Conservation (phyloP, 2,888 invertebrate species). For the Hemithea aestivaria region DNA sequence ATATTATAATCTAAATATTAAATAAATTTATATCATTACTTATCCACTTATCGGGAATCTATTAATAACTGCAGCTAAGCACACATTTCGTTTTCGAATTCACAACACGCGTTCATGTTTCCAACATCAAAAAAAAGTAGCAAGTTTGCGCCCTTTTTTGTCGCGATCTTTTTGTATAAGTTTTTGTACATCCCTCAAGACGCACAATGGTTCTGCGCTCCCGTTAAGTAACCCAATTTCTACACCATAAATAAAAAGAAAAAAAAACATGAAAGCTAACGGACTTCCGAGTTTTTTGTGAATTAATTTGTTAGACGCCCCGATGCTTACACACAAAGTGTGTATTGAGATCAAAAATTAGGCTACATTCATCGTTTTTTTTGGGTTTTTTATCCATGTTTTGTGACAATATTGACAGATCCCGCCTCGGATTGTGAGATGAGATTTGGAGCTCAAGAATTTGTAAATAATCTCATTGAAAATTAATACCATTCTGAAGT, state of each 20-base stretch:
- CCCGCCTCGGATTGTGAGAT: constrained; percentile 42
- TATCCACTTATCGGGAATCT: constrained; percentile 40
- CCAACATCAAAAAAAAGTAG: constrained; percentile 29
- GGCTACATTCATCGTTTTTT: constrained; percentile 63
- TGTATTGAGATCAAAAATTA: constrained; percentile 75
- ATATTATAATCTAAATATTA: constrained; percentile 2
- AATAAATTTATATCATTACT: constrained; percentile 43
- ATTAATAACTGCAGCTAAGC: constrained; percentile 52
- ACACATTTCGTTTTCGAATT: constrained; percentile 31
- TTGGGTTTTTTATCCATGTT: constrained; percentile 49
- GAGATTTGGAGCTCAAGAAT: constrained; percentile 54
- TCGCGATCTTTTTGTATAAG: constrained; percentile 15
- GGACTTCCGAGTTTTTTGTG: constrained; percentile 55
- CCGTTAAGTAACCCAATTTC: constrained; percentile 79
- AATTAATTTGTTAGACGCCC: constrained; percentile 76
- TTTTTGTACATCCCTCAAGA: constrained; percentile 41
- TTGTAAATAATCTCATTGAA: constrained; percentile 76
- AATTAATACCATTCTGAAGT: constrained; percentile 67
- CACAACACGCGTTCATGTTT: constrained; percentile 35
- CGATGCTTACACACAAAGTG: constrained; percentile 71
- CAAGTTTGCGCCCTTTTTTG: constrained; percentile 35
- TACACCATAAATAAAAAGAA: constrained; percentile 72
- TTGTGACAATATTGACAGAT: constrained; percentile 77
- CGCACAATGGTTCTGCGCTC: constrained; percentile 60
- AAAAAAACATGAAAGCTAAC: constrained; percentile 66